phyloP scores from a whole-genome alignment of 2,797 vertebrate genomes.

The Melopsittacus undulatus region DNA sequence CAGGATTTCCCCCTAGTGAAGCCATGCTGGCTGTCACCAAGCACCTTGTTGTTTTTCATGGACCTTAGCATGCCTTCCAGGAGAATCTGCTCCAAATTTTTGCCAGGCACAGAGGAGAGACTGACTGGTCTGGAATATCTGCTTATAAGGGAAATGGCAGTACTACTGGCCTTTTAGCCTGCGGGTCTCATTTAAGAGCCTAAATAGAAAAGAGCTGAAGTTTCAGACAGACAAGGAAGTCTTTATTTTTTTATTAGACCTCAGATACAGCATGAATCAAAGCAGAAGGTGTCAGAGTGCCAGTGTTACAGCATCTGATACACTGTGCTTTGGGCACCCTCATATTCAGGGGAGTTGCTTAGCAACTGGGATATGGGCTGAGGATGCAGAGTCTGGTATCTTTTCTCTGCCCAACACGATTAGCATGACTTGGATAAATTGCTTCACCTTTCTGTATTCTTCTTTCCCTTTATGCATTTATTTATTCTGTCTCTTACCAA shows the following conservation, averaged over 20 bases:
- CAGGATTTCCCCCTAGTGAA: too few species aligned
- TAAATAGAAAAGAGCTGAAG: not conserved
- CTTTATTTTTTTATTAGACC: conserved; percentile 12
- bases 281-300: conserved; percentile 12
- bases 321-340: conserved; percentile 37
- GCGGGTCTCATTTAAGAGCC: not conserved
- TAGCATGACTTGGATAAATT: conserved; percentile 56
- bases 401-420: conserved; percentile 34
- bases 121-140: not conserved
- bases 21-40: too few species aligned
- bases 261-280: not conserved
- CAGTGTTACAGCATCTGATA: conserved; percentile 30
- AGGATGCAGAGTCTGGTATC: conserved; percentile 32
- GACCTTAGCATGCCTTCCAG: too few species aligned
- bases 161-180: not conserved
- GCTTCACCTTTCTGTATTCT: conserved; percentile 17
- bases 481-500: not conserved
- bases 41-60: too few species aligned
- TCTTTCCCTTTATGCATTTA: not conserved
- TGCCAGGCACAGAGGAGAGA: too few species aligned
- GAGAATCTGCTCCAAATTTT: too few species aligned
- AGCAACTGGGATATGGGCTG: conserved; percentile 49
- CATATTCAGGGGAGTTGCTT: conserved; percentile 53
- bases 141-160: not conserved
- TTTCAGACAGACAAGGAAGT: not conserved